Conservation (phyloP, 2,113 vertebrate species). For the Polypterus senegalus region DNA sequence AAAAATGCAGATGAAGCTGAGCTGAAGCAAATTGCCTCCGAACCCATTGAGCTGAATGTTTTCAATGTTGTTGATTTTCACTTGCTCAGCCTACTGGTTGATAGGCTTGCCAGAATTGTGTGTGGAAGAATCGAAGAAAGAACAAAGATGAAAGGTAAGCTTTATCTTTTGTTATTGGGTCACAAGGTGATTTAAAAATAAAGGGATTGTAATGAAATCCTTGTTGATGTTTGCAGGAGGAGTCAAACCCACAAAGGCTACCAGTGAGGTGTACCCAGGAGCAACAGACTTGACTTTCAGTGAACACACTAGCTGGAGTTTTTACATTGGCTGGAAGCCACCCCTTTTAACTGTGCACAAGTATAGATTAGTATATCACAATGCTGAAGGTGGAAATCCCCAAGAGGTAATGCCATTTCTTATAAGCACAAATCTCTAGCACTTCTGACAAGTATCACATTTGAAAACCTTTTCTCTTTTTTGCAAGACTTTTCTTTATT, state of each 20-base stretch:
- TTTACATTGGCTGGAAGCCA: constrained; percentile 68
- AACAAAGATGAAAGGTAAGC: constrained; percentile 42
- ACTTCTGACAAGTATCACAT: too few species aligned
- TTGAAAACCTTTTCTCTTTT: too few species aligned
- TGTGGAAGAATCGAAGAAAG: constrained; percentile 68
- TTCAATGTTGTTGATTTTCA: constrained; percentile 82
- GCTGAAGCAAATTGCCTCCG: constrained; percentile 71
- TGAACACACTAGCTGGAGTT: constrained; percentile 63
- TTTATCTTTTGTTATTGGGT: too few species aligned
- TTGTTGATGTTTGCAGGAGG: constrained; percentile 24
- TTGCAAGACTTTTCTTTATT: too few species aligned
- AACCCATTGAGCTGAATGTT: constrained; percentile 68
- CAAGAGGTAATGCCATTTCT: constrained; percentile 56
- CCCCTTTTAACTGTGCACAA: constrained; percentile 43
- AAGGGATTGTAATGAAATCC: too few species aligned
- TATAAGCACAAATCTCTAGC: too few species aligned
- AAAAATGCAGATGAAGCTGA: constrained; percentile 85
- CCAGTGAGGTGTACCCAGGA: constrained; percentile 39
- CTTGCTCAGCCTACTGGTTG: constrained; percentile 66
- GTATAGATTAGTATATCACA: constrained; percentile 70
- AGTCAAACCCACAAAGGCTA: constrained; percentile 40
- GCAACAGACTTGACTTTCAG: constrained; percentile 64
- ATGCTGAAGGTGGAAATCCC: constrained; percentile 56
- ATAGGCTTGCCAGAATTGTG: constrained; percentile 61
- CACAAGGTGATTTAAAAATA: too few species aligned